Evolutionary conservation across 2,888 invertebrate genomes (phyloP), one percentile per base, ranked within the genome.

Genomic region (Suillia variegata): DNA sequence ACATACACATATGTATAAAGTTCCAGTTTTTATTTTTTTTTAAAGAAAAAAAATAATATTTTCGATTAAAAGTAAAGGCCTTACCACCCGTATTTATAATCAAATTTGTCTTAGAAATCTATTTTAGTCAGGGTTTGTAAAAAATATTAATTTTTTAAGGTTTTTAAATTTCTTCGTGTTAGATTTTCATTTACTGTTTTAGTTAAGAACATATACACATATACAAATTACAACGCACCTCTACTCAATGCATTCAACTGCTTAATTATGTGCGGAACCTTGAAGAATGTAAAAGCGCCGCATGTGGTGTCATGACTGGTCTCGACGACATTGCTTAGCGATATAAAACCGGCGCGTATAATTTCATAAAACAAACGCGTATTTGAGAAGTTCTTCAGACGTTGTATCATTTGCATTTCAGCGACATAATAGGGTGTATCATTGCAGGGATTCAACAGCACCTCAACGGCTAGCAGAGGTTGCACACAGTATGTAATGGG

Each of bases 201-300:
- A n/a, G n/a, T n/a, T n/a, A n/a, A n/a, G n/a, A n/a, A n/a, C n/a
- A n/a, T n/a, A n/a, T n/a, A n/a, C n/a, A n/a, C n/a, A n/a, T n/a
- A n/a, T n/a, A n/a, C n/a, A n/a, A n/a, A n/a, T n/a, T n/a, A n/a
- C n/a, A n/a, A n/a, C n/a, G n/a, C n/a, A n/a, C n/a, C n/a, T n/a
- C n/a, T n/a, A n/a, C n/a, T n/a, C n/a, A n/a, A 78, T 33, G 85
- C 85, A 67, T 90, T 88, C 48, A 92, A 79, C 65, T 89, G 87
- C 59, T 89, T 87, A 49, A 95, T 85, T 50, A 94, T 88, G 73
- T 90, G 89, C 0, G 94, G 94, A 54, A 96, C 88, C 84, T 96
- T 96, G 8, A 97, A 85, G 76, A 96, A 96, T 1, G 93, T 93
- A 77, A 96, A 96, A 10, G 96, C 95, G 13, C 94, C 94, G 95